Conservation (phyloP, 2,113 vertebrate species). For the Phocoena phocoena region DNA sequence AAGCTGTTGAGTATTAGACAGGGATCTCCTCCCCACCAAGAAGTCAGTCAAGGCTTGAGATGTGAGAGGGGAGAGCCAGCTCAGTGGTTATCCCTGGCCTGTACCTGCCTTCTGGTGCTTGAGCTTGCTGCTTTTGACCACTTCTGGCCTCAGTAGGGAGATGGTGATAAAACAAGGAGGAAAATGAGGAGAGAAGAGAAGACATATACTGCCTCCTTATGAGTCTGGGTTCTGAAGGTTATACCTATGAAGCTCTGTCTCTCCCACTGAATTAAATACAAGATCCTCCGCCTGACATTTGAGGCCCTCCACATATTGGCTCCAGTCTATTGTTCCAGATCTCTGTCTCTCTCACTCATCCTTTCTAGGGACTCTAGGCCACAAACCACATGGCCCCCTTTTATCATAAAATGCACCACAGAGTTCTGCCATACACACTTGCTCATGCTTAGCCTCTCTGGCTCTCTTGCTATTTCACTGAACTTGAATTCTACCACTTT, state of each 20-base stretch:
- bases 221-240: neutral
- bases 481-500: neutral
- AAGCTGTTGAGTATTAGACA: neutral
- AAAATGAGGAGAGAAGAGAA: neutral
- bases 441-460: neutral
- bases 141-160: neutral
- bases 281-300: neutral
- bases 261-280: neutral
- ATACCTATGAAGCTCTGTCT: neutral
- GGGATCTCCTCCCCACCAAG: neutral
- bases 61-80: neutral
- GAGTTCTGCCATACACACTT: neutral
- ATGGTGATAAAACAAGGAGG: neutral
- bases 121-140: neutral
- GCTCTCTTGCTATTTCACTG: neutral
- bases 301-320: neutral
- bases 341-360: neutral
- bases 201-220: neutral
- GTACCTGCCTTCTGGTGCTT: neutral
- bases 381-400: neutral
- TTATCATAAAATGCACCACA: neutral
- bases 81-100: neutral
- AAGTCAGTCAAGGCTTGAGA: neutral
- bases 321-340: neutral
- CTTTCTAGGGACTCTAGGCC: neutral